Base-by-base conservation (phyloP, 1,140 invertebrate genomes). In the Idris sp. region DNA sequence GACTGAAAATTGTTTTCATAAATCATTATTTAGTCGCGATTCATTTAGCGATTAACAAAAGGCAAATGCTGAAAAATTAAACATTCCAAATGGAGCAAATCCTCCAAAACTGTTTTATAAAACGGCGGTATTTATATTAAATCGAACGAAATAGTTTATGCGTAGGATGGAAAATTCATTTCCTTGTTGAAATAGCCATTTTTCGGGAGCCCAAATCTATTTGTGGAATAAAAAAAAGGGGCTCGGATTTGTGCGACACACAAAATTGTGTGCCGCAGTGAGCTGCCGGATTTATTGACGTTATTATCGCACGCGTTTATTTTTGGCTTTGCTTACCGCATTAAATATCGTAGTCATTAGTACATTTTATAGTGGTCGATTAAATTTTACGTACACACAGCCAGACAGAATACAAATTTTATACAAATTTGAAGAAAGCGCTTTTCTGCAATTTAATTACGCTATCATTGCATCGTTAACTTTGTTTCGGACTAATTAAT, bases 291-390 rank as follows among this genome's bases (percentile, higher is more conserved):
- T 73, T 73, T 64, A 73, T 73, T 33, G 51, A 49, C 53, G 40
- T 64, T 49, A 64, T 73, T 73, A 73, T 49, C 43, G 51, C 11
- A 30, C 33, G 35, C 49, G 36, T 73, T 64, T 64, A 64, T n/a
- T 58, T 73, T 73, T 31, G 53, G 53, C 58, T 46, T 44, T 64
- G 48, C 58, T 69, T 62, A 72, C 58, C 40, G 33, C 58, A 72
- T 72, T 72, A 72, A 72, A 72, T 62, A 72, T 69, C 53, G 30
- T 36, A 48, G 43, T 58, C 51, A 68, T 71, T 71, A 71, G 56
- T 61, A 54, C 6, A 59, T 62, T 61, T 71, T 38, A 71, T 56
- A 48, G 48, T 2, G 33, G 31, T 16, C 49, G 36, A 69, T 69
- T 69, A 59, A 69, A 59, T 30, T 67, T 28, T 46, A 40, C 13